Evolutionary conservation across 23 tunicate genomes (phyloP).

Genomic region (Oikopleura vanhoeffeni): DNA sequence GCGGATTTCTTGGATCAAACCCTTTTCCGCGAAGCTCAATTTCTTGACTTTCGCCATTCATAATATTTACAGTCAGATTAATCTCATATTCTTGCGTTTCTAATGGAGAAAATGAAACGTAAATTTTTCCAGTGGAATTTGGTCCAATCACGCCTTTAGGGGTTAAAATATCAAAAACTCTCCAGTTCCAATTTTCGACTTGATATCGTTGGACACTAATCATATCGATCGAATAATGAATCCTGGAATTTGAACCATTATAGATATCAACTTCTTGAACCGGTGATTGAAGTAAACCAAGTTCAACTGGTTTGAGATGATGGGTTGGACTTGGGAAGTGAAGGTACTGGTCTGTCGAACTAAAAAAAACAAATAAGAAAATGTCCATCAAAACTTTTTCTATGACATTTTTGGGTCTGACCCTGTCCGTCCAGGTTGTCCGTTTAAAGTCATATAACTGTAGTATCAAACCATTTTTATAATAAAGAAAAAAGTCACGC

Average conservation of each 20-base stretch:
- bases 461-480: too few relatives aligned
- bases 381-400: too few relatives aligned
- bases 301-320: background rate
- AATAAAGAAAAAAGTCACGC: too few relatives aligned
- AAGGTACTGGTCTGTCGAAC: background rate
- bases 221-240: background rate
- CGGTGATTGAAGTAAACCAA: background rate
- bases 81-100: background rate
- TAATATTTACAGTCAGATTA: background rate
- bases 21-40: background rate
- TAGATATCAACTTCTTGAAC: background rate
- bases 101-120: background rate
- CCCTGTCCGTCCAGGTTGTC: too few relatives aligned
- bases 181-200: constrained; percentile 2
- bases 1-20: background rate
- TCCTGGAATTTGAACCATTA: background rate
- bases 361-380: too few relatives aligned
- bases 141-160: background rate
- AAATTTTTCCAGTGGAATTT: background rate
- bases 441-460: too few relatives aligned
- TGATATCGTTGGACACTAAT: background rate
- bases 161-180: background rate
- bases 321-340: background rate
- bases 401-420: too few relatives aligned
- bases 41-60: background rate